A percentile compares a stretch with the other conserved stretches of the same genome.
These are phyloP conservation scores for Linnaemya vulpina DNA, from an alignment of 2,888 invertebrate genomes.

Conservation along the genomic window DNA sequence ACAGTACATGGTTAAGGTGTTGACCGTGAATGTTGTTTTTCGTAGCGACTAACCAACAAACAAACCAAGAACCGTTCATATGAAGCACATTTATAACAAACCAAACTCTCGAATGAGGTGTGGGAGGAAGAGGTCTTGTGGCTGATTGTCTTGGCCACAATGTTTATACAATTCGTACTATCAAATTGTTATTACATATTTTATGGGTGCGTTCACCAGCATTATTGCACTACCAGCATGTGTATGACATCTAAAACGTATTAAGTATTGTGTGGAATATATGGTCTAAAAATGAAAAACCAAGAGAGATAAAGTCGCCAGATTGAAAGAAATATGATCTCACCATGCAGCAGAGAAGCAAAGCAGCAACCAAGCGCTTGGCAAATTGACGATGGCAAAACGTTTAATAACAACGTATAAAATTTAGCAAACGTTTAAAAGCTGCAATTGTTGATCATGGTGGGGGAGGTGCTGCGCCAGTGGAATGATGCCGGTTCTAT, in stretches of 20 bases:
- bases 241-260: constrained; percentile 33
- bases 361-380: constrained; percentile 62
- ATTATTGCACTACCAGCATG: constrained; percentile 44
- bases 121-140: constrained; percentile 59
- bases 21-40: constrained; percentile 68
- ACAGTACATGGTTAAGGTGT: constrained; percentile 66
- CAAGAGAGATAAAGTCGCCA: constrained; percentile 52
- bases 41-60: background rate
- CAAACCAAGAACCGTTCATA: background rate
- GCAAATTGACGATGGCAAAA: constrained; percentile 64
- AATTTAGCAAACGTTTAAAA: constrained; percentile 11
- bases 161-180: constrained; percentile 21
- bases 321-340: constrained; percentile 66
- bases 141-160: constrained; percentile 12
- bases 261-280: constrained; percentile 17
- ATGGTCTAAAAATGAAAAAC: constrained; percentile 42
- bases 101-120: constrained; percentile 42
- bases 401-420: constrained; percentile 60
- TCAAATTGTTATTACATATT: constrained; percentile 50
- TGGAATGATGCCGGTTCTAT: constrained; percentile 39
- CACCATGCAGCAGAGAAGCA: constrained; percentile 51
- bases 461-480: constrained; percentile 28
- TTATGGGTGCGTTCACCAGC: constrained; percentile 49
- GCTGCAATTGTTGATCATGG: background rate
- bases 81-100: constrained; percentile 30